A percentile compares a stretch with the other conserved stretches of the same genome.
phyloP scores from a whole-genome alignment of 2,113 vertebrate genomes.

The Zootoca vivipara region DNA sequence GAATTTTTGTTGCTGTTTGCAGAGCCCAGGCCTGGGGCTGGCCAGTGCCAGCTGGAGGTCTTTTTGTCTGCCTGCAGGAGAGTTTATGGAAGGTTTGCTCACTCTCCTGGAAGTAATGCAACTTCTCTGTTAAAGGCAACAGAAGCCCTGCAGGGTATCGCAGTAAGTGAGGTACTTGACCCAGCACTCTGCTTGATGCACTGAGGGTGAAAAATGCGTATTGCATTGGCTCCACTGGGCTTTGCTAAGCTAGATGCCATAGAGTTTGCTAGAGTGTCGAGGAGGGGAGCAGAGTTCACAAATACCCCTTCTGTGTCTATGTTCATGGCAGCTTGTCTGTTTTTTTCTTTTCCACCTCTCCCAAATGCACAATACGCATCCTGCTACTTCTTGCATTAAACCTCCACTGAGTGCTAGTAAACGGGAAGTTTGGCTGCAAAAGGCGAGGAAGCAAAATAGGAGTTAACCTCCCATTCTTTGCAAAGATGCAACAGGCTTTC shows the following conservation, averaged over 20 bases:
- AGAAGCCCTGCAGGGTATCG: background rate
- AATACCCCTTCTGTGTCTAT: background rate
- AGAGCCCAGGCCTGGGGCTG: background rate
- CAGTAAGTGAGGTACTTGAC: constrained; percentile 12
- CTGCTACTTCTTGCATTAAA: background rate
- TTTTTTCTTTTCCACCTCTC: background rate
- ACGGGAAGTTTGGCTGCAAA: background rate
- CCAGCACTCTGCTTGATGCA: background rate
- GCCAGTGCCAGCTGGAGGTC: background rate
- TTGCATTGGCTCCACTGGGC: background rate
- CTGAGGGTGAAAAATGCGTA: background rate
- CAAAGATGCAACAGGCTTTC: background rate
- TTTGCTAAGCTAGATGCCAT: background rate
- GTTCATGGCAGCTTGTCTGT: background rate
- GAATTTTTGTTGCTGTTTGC: background rate
- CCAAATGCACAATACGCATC: background rate
- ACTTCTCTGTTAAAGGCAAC: background rate
- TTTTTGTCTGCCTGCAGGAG: constrained; percentile 14
- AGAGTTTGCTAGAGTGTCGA: background rate
- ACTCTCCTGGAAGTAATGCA: background rate
- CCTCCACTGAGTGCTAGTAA: background rate
- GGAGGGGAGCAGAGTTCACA: background rate
- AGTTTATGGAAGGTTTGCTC: background rate
- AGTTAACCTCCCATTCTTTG: background rate
- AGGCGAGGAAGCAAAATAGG: background rate